These are phyloP conservation scores for Helarctos malayanus DNA, from an alignment of 2,797 vertebrate species.

Conservation along the genomic window DNA sequence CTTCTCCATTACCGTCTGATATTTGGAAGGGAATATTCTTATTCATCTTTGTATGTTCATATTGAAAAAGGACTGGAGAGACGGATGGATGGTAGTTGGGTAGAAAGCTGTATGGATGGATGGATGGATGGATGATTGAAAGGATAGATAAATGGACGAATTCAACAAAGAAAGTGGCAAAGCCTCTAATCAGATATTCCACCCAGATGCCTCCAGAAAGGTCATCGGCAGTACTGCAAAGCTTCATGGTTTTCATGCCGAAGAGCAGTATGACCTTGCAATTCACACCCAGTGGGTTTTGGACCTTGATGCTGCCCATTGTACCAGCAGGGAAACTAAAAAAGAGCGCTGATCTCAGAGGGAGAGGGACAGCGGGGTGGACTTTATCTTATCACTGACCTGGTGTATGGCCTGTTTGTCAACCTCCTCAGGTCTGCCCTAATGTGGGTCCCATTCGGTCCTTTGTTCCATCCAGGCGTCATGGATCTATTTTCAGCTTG, in stretches of 20 bases:
- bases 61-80: not conserved
- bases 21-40: not conserved
- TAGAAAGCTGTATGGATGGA: not conserved
- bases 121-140: not conserved
- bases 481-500: not conserved
- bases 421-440: not conserved
- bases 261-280: not conserved
- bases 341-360: not conserved
- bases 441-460: accelerated
- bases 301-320: not conserved
- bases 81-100: not conserved
- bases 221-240: not conserved
- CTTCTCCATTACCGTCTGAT: not conserved
- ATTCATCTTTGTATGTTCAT: not conserved
- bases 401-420: not conserved
- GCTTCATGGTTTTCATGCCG: not conserved
- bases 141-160: not conserved
- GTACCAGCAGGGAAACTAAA: not conserved
- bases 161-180: not conserved
- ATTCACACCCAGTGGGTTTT: not conserved
- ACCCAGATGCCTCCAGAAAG: not conserved
- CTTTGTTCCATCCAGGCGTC: not conserved
- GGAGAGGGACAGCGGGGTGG: not conserved
- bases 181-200: not conserved
- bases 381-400: not conserved